Evolutionary conservation across 2,888 invertebrate species (phyloP).

Genomic region (Exocentrus adspersus): DNA sequence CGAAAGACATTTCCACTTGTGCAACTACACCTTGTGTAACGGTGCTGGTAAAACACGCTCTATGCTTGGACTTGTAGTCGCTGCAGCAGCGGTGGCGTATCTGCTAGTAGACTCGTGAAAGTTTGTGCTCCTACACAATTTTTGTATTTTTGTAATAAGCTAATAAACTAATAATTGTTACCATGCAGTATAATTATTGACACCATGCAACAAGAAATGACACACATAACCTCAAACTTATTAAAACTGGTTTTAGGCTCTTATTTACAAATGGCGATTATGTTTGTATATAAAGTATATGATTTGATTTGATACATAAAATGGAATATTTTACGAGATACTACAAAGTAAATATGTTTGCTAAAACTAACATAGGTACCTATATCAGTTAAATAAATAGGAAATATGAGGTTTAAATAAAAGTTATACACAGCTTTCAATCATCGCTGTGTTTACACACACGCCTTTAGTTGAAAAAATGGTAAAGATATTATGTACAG

Average conservation of each 20-base stretch:
- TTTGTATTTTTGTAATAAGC: not conserved
- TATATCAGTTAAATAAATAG: not conserved
- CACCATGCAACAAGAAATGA: no score
- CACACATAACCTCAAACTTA: no score
- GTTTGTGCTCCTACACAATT: not conserved
- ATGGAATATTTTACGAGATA: not conserved
- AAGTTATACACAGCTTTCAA: no score
- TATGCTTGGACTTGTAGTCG: no score
- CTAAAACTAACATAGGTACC: no score
- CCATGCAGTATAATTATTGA: no score
- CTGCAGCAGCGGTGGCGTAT: not conserved
- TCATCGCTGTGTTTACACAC: not conserved
- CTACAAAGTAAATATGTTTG: not conserved
- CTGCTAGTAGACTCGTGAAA: not conserved
- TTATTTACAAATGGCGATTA: no score
- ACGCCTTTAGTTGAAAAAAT: not conserved
- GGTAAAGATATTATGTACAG: not conserved
- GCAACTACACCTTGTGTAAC: constrained; percentile 36
- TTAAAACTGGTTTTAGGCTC: no score
- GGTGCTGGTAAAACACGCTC: not conserved
- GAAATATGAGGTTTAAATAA: not conserved
- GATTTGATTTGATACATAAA: no score
- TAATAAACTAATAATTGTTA: not conserved
- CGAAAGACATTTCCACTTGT: constrained; percentile 30
- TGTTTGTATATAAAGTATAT: no score